phyloP scores from a whole-genome alignment of 2,113 vertebrate genomes.

The Larimichthys polyactis region DNA sequence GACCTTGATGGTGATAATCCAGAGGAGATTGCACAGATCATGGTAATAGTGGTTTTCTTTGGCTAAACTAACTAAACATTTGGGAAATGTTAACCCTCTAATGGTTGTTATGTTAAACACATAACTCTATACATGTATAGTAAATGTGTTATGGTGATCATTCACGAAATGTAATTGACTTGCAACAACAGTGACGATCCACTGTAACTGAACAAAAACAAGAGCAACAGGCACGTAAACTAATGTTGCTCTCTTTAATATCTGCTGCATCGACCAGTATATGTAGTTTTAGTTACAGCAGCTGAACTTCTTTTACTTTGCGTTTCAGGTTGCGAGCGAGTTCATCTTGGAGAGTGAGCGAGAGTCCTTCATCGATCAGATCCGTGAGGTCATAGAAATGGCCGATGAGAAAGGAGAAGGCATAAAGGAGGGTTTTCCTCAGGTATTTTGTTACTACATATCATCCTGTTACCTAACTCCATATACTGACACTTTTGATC shows the following conservation, averaged over 20 bases:
- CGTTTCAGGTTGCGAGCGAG: conserved; percentile 91
- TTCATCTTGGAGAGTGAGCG: conserved; percentile 96
- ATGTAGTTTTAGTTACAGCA: background rate
- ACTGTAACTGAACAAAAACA: background rate
- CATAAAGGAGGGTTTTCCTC: conserved; percentile 78
- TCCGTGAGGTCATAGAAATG: conserved; percentile 97
- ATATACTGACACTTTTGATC: background rate
- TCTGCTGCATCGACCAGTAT: background rate
- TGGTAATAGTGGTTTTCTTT: conserved; percentile 84
- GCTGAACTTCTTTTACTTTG: background rate
- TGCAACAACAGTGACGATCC: background rate
- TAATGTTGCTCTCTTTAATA: background rate
- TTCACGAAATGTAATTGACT: background rate
- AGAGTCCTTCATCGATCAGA: conserved; percentile 96
- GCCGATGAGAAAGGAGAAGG: conserved; percentile 90
- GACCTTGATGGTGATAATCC: conserved; percentile 99
- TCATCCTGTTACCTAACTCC: background rate
- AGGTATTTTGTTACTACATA: conserved; percentile 66
- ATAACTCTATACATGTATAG: background rate
- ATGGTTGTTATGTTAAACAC: background rate
- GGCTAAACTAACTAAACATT: background rate
- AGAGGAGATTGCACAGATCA: conserved; percentile 97
- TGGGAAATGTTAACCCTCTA: background rate
- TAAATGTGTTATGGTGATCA: too few species aligned
- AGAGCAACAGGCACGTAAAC: background rate